Evolutionary conservation across 2,888 invertebrate genomes (phyloP).

Genomic region (Ennomos fuscantarius): DNA sequence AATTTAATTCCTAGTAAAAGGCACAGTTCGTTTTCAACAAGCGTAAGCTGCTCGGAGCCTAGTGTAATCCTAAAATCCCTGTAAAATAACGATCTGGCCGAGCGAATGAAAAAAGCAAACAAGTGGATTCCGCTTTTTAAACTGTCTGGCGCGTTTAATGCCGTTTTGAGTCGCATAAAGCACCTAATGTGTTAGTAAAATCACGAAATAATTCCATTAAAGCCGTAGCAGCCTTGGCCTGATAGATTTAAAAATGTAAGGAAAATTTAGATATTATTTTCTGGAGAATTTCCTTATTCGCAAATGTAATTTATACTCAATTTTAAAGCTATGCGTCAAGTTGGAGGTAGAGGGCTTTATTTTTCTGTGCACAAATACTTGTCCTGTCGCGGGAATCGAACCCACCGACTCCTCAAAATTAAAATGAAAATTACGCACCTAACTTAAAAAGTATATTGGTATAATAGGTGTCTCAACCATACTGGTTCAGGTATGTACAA

Average conservation of each 20-base stretch:
- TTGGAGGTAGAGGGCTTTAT: no score
- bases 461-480: no score
- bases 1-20: slow-evolving; percentile 35
- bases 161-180: slow-evolving; percentile 30
- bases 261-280: neutral
- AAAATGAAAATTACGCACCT: no score
- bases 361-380: no score
- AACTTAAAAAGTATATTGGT: no score
- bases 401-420: no score
- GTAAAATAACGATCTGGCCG: slow-evolving; percentile 40
- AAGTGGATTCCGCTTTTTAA: slow-evolving; percentile 36
- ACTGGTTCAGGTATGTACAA: no score
- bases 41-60: slow-evolving; percentile 37
- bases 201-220: slow-evolving; percentile 17
- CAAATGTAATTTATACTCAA: no score
- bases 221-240: neutral
- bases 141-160: slow-evolving; percentile 31
- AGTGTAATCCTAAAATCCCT: slow-evolving; percentile 40
- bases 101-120: slow-evolving; percentile 36
- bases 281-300: no score
- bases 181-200: slow-evolving; percentile 19
- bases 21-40: slow-evolving; percentile 40
- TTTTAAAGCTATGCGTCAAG: no score
- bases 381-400: no score
- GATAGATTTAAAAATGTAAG: slow-evolving; percentile 3